These are phyloP conservation scores for Balearica regulorum DNA, from an alignment of 2,797 vertebrate genomes.

Conservation along the genomic window DNA sequence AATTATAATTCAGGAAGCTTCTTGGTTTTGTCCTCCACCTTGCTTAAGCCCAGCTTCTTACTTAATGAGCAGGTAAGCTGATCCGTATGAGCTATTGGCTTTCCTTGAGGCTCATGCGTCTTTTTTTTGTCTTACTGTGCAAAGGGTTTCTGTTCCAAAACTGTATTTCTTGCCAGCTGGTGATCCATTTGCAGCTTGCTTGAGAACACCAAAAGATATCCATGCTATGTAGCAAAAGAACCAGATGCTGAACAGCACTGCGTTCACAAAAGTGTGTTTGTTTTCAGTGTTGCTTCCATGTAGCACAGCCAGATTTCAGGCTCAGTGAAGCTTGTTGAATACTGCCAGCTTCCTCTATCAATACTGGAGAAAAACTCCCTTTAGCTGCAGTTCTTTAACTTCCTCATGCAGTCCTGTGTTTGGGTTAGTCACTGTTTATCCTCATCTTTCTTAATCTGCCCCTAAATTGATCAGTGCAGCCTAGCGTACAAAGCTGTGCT, in stretches of 20 bases:
- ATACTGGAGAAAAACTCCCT: neutral
- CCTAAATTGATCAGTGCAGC: neutral
- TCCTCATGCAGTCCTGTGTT: neutral
- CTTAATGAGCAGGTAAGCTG: neutral
- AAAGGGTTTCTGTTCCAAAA: neutral
- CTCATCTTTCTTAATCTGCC: neutral
- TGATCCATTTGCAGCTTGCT: neutral
- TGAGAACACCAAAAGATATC: neutral
- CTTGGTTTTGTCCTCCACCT: neutral
- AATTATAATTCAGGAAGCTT: neutral
- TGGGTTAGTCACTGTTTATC: neutral
- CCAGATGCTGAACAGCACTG: neutral
- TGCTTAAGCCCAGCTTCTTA: neutral
- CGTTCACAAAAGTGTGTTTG: rapidly evolving
- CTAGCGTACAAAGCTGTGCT: neutral
- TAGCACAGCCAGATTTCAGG: neutral
- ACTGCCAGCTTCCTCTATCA: neutral
- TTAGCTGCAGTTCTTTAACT: neutral
- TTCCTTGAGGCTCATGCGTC: neutral
- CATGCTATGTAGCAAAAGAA: neutral
- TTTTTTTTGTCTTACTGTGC: neutral
- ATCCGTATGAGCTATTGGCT: neutral
- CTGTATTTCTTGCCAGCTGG: neutral
- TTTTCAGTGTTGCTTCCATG: neutral
- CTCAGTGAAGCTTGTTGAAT: neutral